A percentile compares a stretch with the other conserved stretches of the same genome.
phyloP scores from a whole-genome alignment of 2,113 vertebrate species.

The Sclerurus mexicanus region DNA sequence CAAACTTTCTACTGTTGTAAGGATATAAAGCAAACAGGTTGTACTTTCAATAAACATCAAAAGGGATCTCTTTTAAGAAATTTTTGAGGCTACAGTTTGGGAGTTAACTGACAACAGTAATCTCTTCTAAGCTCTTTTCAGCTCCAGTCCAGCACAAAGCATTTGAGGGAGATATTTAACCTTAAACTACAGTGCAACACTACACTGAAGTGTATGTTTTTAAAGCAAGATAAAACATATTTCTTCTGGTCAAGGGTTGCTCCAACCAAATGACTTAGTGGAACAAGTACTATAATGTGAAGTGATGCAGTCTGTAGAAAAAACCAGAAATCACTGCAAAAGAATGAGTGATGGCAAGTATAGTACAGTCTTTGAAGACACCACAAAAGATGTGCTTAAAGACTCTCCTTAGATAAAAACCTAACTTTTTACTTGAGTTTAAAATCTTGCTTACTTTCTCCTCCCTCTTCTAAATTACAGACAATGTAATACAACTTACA shows the following conservation, averaged over 20 bases:
- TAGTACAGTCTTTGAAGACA: not conserved
- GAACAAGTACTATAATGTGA: not conserved
- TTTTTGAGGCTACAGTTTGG: not conserved
- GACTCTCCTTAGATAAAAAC: not conserved
- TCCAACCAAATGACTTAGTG: not conserved
- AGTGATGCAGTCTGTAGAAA: not conserved
- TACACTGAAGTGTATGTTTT: not conserved
- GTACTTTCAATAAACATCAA: not conserved
- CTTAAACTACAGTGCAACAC: not conserved
- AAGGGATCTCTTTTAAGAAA: not conserved
- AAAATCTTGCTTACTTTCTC: not conserved
- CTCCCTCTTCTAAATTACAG: not conserved
- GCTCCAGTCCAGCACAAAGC: not conserved
- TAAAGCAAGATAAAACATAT: not conserved
- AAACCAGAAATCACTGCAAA: not conserved
- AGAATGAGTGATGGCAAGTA: not conserved
- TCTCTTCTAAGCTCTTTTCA: not conserved
- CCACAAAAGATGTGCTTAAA: not conserved
- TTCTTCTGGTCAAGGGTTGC: not conserved
- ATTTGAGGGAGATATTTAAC: not conserved
- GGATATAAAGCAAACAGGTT: not conserved
- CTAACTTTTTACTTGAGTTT: not conserved
- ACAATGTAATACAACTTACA: not conserved
- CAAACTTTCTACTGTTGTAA: not conserved
- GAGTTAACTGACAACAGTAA: not conserved